Conservation (phyloP, 1,140 invertebrate genomes). For the Cotesia chilonis region DNA sequence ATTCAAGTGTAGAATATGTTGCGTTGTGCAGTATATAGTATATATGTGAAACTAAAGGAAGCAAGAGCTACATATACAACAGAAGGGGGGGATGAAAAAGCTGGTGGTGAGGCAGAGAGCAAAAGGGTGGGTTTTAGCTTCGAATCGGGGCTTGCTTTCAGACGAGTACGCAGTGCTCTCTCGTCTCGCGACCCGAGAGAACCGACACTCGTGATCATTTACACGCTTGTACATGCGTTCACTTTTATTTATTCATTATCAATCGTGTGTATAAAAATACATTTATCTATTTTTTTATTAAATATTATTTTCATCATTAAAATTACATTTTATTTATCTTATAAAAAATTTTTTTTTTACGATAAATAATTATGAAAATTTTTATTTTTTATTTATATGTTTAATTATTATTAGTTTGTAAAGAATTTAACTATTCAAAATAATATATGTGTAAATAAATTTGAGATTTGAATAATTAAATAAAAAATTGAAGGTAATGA, state of each 20-base stretch:
- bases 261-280: conserved; percentile 25
- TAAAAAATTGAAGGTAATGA: too few relatives aligned
- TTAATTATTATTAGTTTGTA: too few relatives aligned
- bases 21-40: conserved; percentile 9
- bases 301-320: not conserved
- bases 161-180: conserved; percentile 54
- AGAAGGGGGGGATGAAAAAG: conserved; percentile 27
- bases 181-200: conserved; percentile 50
- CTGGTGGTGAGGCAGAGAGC: conserved; percentile 27
- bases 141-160: conserved; percentile 51
- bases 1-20: not conserved
- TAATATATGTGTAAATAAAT: conserved; percentile 1
- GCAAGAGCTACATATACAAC: conserved; percentile 24
- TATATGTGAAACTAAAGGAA: not conserved
- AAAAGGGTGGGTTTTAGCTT: conserved; percentile 42
- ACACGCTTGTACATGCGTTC: not conserved
- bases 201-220: conserved; percentile 32
- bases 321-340: too few relatives aligned
- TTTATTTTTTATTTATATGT: too few relatives aligned
- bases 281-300: not conserved
- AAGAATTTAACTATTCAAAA: not conserved
- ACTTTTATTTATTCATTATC: conserved; percentile 13
- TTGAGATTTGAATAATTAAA: not conserved
- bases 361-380: not conserved
- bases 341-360: too few relatives aligned